phyloP scores from a whole-genome alignment of 2,797 vertebrate genomes.

The Myotis daubentonii region DNA sequence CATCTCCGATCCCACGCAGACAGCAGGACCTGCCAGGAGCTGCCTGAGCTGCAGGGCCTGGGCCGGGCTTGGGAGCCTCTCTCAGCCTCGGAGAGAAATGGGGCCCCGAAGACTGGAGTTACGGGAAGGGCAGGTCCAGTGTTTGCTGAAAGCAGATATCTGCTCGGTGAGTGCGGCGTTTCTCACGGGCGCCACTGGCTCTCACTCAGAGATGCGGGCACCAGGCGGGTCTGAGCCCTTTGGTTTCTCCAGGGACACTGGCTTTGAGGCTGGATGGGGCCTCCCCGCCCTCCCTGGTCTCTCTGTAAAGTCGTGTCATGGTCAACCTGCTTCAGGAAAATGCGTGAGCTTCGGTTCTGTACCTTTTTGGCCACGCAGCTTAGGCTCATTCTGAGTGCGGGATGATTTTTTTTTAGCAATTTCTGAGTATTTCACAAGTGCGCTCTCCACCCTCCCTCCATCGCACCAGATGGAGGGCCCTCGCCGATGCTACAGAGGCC shows the following conservation, averaged over 20 bases:
- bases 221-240: not conserved
- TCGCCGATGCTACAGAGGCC: not conserved
- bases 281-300: not conserved
- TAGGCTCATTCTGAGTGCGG: not conserved
- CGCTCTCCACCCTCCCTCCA: not conserved
- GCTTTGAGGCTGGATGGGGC: constrained; percentile 35
- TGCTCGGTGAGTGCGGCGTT: constrained; percentile 78
- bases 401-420: not conserved
- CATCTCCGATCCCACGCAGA: constrained; percentile 57
- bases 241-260: not conserved
- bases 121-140: constrained; percentile 51
- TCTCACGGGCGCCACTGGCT: constrained; percentile 23
- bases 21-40: not conserved
- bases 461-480: not conserved
- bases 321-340: not conserved
- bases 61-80: constrained; percentile 38
- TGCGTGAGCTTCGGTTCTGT: not conserved
- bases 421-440: not conserved
- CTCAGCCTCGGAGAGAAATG: constrained; percentile 51
- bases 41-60: not conserved
- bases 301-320: not conserved
- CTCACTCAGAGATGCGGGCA: not conserved
- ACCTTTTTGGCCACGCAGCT: not conserved
- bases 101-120: constrained; percentile 41
- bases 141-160: constrained; percentile 39